These are phyloP conservation scores for Graptemys geographica DNA, from an alignment of 2,797 vertebrate genomes.

Conservation along the genomic window DNA sequence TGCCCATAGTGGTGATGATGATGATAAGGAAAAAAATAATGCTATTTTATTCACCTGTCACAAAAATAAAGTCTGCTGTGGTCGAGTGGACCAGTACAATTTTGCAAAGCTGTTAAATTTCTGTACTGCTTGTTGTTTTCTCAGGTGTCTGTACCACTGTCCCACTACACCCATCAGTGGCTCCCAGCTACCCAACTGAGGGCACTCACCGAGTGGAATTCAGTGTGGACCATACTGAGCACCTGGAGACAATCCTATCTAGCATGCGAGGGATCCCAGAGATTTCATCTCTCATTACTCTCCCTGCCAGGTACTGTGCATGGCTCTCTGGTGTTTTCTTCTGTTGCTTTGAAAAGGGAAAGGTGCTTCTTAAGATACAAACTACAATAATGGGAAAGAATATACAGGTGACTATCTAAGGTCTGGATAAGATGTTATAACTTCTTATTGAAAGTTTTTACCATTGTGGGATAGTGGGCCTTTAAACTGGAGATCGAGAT, in stretches of 20 bases:
- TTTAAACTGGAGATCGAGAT: background rate
- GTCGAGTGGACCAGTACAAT: background rate
- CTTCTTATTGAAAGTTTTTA: background rate
- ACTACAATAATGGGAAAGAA: background rate
- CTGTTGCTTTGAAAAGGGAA: conserved; percentile 13
- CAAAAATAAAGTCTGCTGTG: background rate
- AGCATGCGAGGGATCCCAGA: conserved; percentile 81
- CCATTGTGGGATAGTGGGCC: background rate
- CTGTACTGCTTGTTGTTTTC: background rate
- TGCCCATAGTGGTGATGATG: background rate
- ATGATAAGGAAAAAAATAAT: background rate
- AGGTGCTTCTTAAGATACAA: background rate
- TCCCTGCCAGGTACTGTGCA: conserved; percentile 83
- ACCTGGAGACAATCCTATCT: conserved; percentile 78
- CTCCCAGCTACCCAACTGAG: conserved; percentile 57
- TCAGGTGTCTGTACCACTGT: conserved; percentile 75
- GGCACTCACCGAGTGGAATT: conserved; percentile 89
- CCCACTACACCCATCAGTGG: conserved; percentile 76
- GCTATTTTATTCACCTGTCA: background rate
- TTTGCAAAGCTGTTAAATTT: background rate
- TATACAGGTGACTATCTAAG: background rate
- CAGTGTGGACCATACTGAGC: conserved; percentile 67
- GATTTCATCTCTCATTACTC: conserved; percentile 72
- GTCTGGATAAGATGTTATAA: background rate
- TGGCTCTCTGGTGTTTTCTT: background rate